Percentiles rank a stretch among this genome's conserved stretches.
phyloP scores from a whole-genome alignment of 2,888 invertebrate genomes.

The Ramazzottius varieornatus region DNA sequence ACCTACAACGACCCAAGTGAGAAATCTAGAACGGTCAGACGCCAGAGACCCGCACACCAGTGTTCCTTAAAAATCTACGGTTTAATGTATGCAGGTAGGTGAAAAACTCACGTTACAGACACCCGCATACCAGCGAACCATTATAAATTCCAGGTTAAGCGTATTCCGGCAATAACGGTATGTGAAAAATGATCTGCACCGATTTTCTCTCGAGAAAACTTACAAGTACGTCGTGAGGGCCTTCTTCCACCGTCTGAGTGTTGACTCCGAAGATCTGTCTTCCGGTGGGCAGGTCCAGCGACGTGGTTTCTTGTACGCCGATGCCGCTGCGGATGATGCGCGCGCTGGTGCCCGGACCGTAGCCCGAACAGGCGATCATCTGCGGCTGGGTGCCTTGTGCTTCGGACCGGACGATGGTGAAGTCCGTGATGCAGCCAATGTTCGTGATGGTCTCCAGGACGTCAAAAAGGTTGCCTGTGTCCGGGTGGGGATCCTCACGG shows the following conservation, averaged over 20 bases:
- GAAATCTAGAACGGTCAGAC: too few species aligned
- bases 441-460: slow-evolving; percentile 89
- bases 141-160: too few species aligned
- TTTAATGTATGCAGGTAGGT: too few species aligned
- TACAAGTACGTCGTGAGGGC: background rate
- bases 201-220: too few species aligned
- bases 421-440: slow-evolving; percentile 85
- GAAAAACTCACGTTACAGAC: too few species aligned
- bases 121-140: too few species aligned
- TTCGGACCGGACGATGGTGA: slow-evolving; percentile 88
- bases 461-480: slow-evolving; percentile 51
- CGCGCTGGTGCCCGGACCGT: slow-evolving; percentile 21
- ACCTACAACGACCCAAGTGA: too few species aligned
- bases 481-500: slow-evolving; percentile 6
- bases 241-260: background rate
- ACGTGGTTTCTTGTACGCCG: slow-evolving; percentile 32
- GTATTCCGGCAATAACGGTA: too few species aligned
- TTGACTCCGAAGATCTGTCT: background rate
- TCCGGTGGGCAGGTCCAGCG: background rate
- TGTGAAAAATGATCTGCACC: too few species aligned
- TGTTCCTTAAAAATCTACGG: too few species aligned
- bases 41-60: too few species aligned
- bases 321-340: slow-evolving; percentile 93
- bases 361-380: slow-evolving; percentile 85
- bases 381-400: slow-evolving; percentile 63